Conservation (phyloP, 2,888 invertebrate species). For the Galerucella pusilla region DNA sequence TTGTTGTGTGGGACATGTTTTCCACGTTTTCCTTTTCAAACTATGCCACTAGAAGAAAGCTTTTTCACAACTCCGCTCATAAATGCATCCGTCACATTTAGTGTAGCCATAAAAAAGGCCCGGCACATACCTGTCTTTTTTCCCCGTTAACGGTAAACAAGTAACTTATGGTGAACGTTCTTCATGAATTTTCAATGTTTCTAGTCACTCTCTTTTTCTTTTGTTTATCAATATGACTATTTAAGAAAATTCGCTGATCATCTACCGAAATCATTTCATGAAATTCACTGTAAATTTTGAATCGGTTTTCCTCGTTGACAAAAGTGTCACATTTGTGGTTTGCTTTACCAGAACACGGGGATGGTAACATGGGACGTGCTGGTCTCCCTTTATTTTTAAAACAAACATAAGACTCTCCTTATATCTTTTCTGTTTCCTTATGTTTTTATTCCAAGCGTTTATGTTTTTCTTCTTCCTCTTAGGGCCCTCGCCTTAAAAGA, state of each 20-base stretch:
- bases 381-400: neutral
- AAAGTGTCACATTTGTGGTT: neutral
- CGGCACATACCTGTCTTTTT: slow-evolving; percentile 20
- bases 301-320: neutral
- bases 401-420: neutral
- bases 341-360: slow-evolving; percentile 9
- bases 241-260: neutral
- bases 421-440: neutral
- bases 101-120: too few species aligned
- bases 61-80: slow-evolving; percentile 39
- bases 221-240: neutral
- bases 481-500: neutral
- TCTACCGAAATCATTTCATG: neutral
- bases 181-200: slow-evolving; percentile 26
- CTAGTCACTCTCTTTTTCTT: slow-evolving; percentile 14
- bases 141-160: neutral
- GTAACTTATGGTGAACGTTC: slow-evolving; percentile 10
- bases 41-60: slow-evolving; percentile 26
- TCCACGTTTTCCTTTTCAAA: slow-evolving; percentile 45
- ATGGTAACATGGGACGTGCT: slow-evolving; percentile 10
- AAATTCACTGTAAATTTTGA: neutral
- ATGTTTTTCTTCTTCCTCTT: neutral
- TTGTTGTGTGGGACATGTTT: slow-evolving; percentile 26
- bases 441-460: neutral
- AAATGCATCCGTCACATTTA: too few species aligned